phyloP scores from a whole-genome alignment of 2,888 invertebrate genomes.

The Meta bourneti region DNA sequence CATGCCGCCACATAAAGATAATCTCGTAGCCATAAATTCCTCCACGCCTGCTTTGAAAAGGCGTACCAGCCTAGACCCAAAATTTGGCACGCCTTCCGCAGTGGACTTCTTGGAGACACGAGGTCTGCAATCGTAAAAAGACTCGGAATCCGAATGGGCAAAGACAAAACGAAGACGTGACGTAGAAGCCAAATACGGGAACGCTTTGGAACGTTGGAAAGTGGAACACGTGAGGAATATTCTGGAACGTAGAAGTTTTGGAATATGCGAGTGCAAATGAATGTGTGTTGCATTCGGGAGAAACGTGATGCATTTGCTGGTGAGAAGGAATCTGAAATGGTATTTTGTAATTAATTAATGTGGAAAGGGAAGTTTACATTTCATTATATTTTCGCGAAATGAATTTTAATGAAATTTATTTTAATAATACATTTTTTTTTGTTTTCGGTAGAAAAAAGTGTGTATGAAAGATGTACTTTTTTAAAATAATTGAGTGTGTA shows the following conservation, averaged over 20 bases:
- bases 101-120: slow-evolving; percentile 11
- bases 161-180: slow-evolving; percentile 1
- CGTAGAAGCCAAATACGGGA: neutral
- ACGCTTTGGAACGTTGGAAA: too few species aligned
- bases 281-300: neutral
- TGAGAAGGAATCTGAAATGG: neutral
- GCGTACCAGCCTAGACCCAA: neutral
- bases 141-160: neutral
- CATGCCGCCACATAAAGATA: slow-evolving; percentile 16
- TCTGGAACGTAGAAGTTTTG: neutral
- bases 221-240: too few species aligned
- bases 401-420: too few species aligned
- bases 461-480: too few species aligned
- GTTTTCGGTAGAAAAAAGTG: too few species aligned
- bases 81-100: slow-evolving; percentile 15
- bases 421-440: too few species aligned
- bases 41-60: neutral
- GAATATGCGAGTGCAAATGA: neutral
- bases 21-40: slow-evolving; percentile 10
- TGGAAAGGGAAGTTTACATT: too few species aligned
- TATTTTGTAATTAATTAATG: too few species aligned
- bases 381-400: too few species aligned
- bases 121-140: neutral
- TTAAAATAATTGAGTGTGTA: too few species aligned
- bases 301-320: neutral